These are phyloP conservation scores for Dusona sp. DNA, from an alignment of 2,888 invertebrate species.

Conservation along the genomic window DNA sequence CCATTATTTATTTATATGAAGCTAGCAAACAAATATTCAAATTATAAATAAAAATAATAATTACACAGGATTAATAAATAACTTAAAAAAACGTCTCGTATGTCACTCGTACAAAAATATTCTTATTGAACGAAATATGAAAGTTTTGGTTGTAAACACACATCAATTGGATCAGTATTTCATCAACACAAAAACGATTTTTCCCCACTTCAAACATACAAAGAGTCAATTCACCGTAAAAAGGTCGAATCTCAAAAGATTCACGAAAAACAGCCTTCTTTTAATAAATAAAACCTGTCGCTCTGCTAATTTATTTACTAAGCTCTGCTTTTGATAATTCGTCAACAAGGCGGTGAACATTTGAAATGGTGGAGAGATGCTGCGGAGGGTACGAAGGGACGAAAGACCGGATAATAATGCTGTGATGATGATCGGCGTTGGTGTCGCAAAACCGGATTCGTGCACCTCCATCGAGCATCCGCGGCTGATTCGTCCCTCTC, in stretches of 20 bases:
- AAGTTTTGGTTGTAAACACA: not conserved
- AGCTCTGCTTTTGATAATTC: not conserved
- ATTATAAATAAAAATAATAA: not conserved
- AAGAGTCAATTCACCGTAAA: not conserved
- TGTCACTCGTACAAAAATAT: no score
- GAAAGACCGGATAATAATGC: conserved; percentile 43
- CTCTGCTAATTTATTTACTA: not conserved
- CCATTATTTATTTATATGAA: conserved; percentile 1
- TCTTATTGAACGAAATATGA: not conserved
- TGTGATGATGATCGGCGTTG: conserved; percentile 68
- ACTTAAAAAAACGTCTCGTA: not conserved
- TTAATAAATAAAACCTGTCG: not conserved
- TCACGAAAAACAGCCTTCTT: not conserved
- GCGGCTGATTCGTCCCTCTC: conserved; percentile 81
- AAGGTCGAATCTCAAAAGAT: not conserved
- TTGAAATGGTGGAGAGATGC: conserved; percentile 9
- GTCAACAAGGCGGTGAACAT: not conserved
- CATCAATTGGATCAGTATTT: not conserved
- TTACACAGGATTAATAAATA: not conserved
- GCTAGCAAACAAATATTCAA: not conserved
- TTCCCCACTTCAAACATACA: not conserved
- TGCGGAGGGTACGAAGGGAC: conserved; percentile 31
- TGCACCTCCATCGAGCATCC: conserved; percentile 79
- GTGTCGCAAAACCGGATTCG: conserved; percentile 79
- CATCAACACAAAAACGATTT: no score